Percentiles rank a stretch among this genome's conserved stretches.
These are phyloP conservation scores for Chloropsis cyanopogon DNA, from an alignment of 2,113 vertebrate genomes.

Conservation along the genomic window DNA sequence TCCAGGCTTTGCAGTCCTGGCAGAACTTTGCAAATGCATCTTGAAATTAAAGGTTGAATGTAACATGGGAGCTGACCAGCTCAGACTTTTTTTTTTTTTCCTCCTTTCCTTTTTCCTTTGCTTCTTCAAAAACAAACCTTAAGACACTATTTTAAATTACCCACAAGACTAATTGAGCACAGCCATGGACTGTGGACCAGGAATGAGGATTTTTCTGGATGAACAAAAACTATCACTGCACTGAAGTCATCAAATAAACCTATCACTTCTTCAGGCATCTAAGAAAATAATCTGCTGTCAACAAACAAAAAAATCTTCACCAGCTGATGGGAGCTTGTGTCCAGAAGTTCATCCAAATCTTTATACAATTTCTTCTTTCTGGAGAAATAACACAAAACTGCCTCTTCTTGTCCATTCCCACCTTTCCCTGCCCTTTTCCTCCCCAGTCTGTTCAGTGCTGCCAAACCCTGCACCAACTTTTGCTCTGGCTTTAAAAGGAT, in stretches of 20 bases:
- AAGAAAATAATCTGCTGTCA: neutral
- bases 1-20: neutral
- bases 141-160: neutral
- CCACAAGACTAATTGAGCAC: neutral
- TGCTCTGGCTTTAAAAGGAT: neutral
- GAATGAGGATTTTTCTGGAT: neutral
- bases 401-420: neutral
- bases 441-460: fast-evolving
- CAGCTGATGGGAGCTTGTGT: neutral
- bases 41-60: neutral
- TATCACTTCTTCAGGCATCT: neutral
- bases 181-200: neutral
- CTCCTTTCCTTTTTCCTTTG: neutral
- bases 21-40: neutral
- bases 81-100: too few relatives aligned
- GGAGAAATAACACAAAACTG: neutral
- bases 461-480: fast-evolving
- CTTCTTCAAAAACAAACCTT: neutral
- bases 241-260: neutral
- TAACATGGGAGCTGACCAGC: neutral
- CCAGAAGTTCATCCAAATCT: neutral
- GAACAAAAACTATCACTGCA: neutral
- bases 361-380: neutral
- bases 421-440: neutral
- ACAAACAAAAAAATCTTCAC: neutral